Percentiles rank a stretch among this genome's conserved stretches.
Evolutionary conservation across 2,797 vertebrate species (phyloP).

Genomic region (Sternarchorhynchus goeldii): DNA sequence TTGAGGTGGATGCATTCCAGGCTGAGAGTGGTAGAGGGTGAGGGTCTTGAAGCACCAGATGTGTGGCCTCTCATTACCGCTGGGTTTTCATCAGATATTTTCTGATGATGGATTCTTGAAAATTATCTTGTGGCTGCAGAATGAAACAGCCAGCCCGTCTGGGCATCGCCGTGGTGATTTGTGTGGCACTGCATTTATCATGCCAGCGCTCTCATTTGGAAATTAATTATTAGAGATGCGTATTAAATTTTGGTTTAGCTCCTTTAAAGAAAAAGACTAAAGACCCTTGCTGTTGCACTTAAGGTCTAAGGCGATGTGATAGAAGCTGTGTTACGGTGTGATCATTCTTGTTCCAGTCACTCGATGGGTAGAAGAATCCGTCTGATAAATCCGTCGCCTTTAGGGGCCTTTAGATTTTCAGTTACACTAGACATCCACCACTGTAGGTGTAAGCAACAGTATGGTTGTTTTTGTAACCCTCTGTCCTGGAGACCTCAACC

Average conservation of each 20-base stretch:
- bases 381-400: constrained; percentile 20
- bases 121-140: constrained; percentile 50
- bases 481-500: too few species aligned
- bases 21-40: constrained; percentile 22
- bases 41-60: constrained; percentile 13
- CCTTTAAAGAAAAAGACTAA: constrained; percentile 26
- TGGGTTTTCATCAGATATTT: constrained; percentile 52
- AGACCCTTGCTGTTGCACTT: not conserved
- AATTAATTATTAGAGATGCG: constrained; percentile 47
- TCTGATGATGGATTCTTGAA: constrained; percentile 52
- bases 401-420: constrained; percentile 11
- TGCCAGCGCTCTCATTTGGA: constrained; percentile 42
- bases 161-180: constrained; percentile 30
- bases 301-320: constrained; percentile 4
- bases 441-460: not conserved
- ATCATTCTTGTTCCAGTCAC: constrained; percentile 4
- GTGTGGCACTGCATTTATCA: constrained; percentile 44
- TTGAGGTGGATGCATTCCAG: constrained; percentile 19
- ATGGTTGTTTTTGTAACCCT: too few species aligned
- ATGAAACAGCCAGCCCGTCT: constrained; percentile 38
- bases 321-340: constrained; percentile 6
- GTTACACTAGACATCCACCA: constrained; percentile 9
- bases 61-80: constrained; percentile 43
- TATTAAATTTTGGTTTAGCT: constrained; percentile 47
- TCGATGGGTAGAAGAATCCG: not conserved